Conservation (phyloP, 1,140 invertebrate genomes). For the Aphelinus atriplicis region DNA sequence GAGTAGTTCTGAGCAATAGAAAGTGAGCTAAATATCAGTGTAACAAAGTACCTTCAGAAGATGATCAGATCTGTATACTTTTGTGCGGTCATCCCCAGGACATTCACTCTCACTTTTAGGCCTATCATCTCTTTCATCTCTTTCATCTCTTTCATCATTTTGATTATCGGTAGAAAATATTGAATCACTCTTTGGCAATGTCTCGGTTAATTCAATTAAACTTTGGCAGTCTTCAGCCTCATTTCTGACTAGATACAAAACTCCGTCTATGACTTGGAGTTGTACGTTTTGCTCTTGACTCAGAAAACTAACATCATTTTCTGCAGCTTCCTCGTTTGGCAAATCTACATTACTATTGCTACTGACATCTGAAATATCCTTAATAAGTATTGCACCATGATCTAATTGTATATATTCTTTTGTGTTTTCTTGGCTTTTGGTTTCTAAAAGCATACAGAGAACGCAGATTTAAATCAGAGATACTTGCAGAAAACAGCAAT, state of each 20-base stretch:
- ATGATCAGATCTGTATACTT: constrained; percentile 69
- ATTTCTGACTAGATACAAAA: constrained; percentile 54
- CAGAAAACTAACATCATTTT: constrained; percentile 40
- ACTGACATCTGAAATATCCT: constrained; percentile 44
- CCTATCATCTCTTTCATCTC: constrained; percentile 26
- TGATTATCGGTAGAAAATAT: constrained; percentile 51
- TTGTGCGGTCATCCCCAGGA: constrained; percentile 66
- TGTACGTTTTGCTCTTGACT: constrained; percentile 47
- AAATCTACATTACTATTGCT: constrained; percentile 54
- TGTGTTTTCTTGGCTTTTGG: constrained; percentile 40
- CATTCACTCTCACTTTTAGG: constrained; percentile 58
- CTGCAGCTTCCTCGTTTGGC: constrained; percentile 38
- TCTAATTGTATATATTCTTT: constrained; percentile 41
- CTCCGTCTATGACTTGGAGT: constrained; percentile 56
- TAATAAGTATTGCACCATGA: constrained; percentile 50
- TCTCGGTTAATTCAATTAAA: constrained; percentile 52
- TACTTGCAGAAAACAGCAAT: not conserved
- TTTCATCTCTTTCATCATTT: constrained; percentile 14
- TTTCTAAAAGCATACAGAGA: constrained; percentile 37
- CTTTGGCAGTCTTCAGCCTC: constrained; percentile 46
- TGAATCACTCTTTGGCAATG: constrained; percentile 49
- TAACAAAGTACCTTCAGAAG: constrained; percentile 65
- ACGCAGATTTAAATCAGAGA: not conserved
- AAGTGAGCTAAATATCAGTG: not conserved
- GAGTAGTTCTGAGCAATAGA: not conserved